Percentiles rank a stretch among this genome's conserved stretches.
These are phyloP conservation scores for Poicephalus gulielmi DNA, from an alignment of 2,113 vertebrate species.

Conservation along the genomic window DNA sequence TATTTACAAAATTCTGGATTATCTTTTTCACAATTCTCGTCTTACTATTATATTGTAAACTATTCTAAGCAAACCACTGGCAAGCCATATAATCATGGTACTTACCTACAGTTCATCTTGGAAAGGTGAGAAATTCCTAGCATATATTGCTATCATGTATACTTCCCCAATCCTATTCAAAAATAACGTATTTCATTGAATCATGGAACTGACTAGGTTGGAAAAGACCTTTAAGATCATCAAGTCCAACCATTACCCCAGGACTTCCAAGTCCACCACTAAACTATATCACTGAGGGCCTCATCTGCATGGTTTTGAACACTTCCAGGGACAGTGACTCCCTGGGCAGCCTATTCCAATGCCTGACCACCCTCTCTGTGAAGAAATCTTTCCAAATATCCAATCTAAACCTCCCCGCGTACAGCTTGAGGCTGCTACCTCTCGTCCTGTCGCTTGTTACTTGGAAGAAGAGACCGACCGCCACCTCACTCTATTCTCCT, in stretches of 20 bases:
- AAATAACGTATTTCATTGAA: not conserved
- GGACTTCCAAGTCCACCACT: not conserved
- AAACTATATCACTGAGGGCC: not conserved
- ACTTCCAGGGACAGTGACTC: not conserved
- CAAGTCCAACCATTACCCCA: not conserved
- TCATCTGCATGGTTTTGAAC: not conserved
- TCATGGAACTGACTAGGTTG: not conserved
- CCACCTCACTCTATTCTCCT: not conserved
- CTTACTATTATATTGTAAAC: not conserved
- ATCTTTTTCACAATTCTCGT: not conserved
- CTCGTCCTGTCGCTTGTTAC: not conserved
- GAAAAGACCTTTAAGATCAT: not conserved
- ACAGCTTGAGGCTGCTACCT: not conserved
- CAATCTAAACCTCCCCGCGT: not conserved
- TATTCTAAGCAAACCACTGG: not conserved
- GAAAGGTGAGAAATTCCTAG: constrained; percentile 42
- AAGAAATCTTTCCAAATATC: not conserved
- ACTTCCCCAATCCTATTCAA: not conserved
- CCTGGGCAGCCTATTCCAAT: not conserved
- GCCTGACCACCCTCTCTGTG: not conserved
- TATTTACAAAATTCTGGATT: not conserved
- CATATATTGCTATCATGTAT: not conserved
- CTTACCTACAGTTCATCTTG: not conserved
- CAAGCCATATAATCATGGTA: not conserved
- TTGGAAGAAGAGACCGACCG: not conserved